Percentiles rank a stretch among this genome's conserved stretches.
These are phyloP conservation scores for Lithobates pipiens DNA, from an alignment of 2,797 vertebrate species.

Conservation along the genomic window DNA sequence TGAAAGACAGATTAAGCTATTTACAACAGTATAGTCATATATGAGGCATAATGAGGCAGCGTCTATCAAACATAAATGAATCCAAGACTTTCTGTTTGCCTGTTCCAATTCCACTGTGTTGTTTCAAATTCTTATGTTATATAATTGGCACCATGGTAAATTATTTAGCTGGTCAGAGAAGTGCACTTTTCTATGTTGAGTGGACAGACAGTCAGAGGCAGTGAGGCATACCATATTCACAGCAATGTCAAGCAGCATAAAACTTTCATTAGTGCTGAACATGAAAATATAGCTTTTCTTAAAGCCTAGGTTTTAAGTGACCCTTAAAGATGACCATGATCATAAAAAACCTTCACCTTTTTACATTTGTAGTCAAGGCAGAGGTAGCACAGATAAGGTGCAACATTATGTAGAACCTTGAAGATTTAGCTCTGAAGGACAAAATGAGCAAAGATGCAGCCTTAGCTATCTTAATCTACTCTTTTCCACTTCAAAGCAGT, in stretches of 20 bases:
- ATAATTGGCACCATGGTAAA: conserved; percentile 74
- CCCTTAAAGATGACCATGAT: conserved; percentile 71
- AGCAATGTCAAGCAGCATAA: conserved; percentile 70
- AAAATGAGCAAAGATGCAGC: conserved; percentile 70
- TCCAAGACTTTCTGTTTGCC: not conserved
- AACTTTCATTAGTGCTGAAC: conserved; percentile 70
- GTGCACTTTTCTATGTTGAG: conserved; percentile 64
- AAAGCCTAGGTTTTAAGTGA: conserved; percentile 68
- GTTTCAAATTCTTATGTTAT: conserved; percentile 59
- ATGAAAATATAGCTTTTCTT: conserved; percentile 69
- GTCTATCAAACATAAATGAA: not conserved
- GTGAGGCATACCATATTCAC: conserved; percentile 69
- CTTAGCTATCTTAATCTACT: conserved; percentile 75
- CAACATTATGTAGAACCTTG: conserved; percentile 64
- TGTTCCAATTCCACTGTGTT: conserved; percentile 25
- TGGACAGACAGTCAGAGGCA: conserved; percentile 67
- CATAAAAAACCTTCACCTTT: conserved; percentile 47
- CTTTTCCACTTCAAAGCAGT: conserved; percentile 78
- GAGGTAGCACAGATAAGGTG: conserved; percentile 46
- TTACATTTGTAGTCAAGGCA: conserved; percentile 69
- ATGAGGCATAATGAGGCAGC: not conserved
- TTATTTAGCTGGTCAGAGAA: conserved; percentile 75
- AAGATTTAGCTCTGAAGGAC: conserved; percentile 72
- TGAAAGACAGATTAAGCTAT: not conserved
- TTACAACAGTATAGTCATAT: not conserved